A percentile compares a stretch with the other conserved stretches of the same genome.
Evolutionary conservation across 2,797 vertebrate species (phyloP).

Genomic region (Pogoniulus pusillus): DNA sequence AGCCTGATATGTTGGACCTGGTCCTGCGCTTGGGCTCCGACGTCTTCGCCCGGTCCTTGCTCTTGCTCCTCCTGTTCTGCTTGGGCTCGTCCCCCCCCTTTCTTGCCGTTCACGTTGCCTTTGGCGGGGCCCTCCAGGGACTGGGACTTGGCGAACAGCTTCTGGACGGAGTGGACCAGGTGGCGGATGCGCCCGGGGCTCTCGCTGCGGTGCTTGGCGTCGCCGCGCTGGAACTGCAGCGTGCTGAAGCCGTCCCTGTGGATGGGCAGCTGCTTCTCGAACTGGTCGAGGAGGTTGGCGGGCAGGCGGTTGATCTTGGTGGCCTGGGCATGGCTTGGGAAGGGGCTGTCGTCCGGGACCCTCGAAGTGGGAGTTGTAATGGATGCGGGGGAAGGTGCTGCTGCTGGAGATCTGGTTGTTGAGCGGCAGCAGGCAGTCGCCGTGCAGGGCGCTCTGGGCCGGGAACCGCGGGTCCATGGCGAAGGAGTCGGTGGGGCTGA

Average conservation of each 20-base stretch:
- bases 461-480: constrained; percentile 87
- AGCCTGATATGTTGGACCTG: constrained; percentile 96
- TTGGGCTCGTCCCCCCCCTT: constrained; percentile 84
- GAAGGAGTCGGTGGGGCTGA: constrained; percentile 89
- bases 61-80: constrained; percentile 91
- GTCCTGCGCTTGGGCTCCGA: constrained; percentile 90
- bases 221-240: constrained; percentile 91
- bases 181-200: constrained; percentile 97
- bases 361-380: constrained; percentile 97
- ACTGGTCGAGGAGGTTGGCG: constrained; percentile 92
- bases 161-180: constrained; percentile 96
- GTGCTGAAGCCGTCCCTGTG: constrained; percentile 97
- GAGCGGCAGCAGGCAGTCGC: constrained; percentile 91
- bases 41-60: constrained; percentile 93
- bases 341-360: constrained; percentile 88
- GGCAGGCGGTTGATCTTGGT: constrained; percentile 94
- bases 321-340: constrained; percentile 94
- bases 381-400: constrained; percentile 96
- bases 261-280: constrained; percentile 94
- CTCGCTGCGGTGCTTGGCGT: constrained; percentile 91
- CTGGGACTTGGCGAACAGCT: constrained; percentile 98
- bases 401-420: constrained; percentile 96
- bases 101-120: constrained; percentile 87
- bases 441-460: constrained; percentile 81
- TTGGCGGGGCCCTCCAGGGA: constrained; percentile 93